Evolutionary conservation across 2,888 invertebrate genomes (phyloP).

Genomic region (Tortricodes alternella): DNA sequence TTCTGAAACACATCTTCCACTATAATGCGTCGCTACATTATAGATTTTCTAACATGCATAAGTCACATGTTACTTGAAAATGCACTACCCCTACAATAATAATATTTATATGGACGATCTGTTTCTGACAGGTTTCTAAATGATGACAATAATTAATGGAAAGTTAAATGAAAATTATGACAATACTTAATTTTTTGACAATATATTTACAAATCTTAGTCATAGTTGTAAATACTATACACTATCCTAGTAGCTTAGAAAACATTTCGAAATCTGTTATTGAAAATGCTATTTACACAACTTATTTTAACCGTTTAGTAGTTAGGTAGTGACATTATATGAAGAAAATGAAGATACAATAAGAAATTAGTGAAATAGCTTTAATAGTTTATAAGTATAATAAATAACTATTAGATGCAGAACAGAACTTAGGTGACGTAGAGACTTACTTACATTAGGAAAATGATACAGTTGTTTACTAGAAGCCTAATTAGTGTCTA

Average conservation of each 20-base stretch:
- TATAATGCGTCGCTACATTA: background rate
- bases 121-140: background rate
- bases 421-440: constrained; percentile 20
- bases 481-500: constrained; percentile 13
- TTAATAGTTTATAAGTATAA: constrained; percentile 68
- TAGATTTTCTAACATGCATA: constrained; percentile 13
- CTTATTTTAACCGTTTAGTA: constrained; percentile 26
- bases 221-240: constrained; percentile 24
- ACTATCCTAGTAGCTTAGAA: constrained; percentile 25
- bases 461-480: constrained; percentile 1
- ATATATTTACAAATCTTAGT: constrained; percentile 46
- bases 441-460: constrained; percentile 5
- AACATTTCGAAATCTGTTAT: constrained; percentile 25
- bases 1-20: constrained; percentile 2
- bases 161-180: constrained; percentile 26
- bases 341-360: constrained; percentile 35
- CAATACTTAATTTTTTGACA: constrained; percentile 50
- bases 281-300: constrained; percentile 33
- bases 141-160: constrained; percentile 16
- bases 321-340: constrained; percentile 29
- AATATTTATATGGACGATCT: constrained; percentile 8
- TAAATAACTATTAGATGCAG: constrained; percentile 28
- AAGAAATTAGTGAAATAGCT: constrained; percentile 73
- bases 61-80: constrained; percentile 24
- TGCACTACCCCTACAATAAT: constrained; percentile 16